Evolutionary conservation across 2,888 invertebrate species (phyloP).

Genomic region (Catotricha subobsoleta): DNA sequence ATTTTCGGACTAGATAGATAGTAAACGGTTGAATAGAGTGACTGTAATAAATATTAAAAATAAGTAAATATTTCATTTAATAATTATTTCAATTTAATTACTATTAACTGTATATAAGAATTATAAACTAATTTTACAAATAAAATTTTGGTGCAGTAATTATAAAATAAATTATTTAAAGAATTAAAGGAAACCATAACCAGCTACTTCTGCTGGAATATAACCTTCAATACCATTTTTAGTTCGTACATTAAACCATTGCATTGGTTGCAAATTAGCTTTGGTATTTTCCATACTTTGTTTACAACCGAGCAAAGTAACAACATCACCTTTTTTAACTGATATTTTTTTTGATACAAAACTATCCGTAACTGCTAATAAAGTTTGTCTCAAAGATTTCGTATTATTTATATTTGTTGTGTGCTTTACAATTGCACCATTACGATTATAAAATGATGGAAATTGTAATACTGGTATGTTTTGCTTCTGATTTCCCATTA

Average conservation of each 20-base stretch:
- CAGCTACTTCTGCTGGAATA: conserved; percentile 59
- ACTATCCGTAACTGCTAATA: conserved; percentile 51
- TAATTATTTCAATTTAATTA: too few relatives aligned
- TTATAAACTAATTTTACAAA: not conserved
- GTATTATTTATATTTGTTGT: conserved; percentile 9
- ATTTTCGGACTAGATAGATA: too few relatives aligned
- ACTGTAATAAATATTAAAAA: too few relatives aligned
- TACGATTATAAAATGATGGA: not conserved
- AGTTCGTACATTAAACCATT: conserved; percentile 62
- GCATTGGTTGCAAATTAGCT: conserved; percentile 30
- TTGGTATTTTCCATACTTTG: conserved; percentile 21
- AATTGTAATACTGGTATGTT: not conserved
- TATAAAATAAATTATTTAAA: not conserved
- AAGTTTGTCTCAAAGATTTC: conserved; percentile 40
- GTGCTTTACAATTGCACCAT: not conserved
- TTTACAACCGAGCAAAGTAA: conserved; percentile 42
- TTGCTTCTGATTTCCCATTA: conserved; percentile 16
- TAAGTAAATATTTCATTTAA: too few relatives aligned
- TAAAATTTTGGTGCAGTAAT: not conserved
- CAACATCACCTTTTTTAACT: conserved; percentile 57
- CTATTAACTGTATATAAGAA: too few relatives aligned
- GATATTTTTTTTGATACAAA: conserved; percentile 41
- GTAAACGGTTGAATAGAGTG: too few relatives aligned
- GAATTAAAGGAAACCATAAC: conserved; percentile 51
- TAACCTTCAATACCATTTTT: conserved; percentile 54